Percentiles rank a stretch among this genome's conserved stretches.
Evolutionary conservation across 1,140 invertebrate genomes (phyloP).

Genomic region (Lucilia sericata): DNA sequence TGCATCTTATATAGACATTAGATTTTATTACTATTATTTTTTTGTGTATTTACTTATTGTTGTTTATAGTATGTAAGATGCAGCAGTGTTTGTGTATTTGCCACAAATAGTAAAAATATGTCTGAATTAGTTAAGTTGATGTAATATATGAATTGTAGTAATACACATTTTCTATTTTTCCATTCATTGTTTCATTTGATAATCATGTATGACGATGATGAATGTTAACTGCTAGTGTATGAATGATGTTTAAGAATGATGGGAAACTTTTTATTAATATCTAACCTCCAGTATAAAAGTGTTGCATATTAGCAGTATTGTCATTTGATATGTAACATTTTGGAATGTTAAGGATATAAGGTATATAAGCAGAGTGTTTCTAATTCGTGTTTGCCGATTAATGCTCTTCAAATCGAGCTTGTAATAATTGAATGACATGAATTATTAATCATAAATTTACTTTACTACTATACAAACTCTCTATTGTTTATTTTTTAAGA

Average conservation of each 20-base stretch:
- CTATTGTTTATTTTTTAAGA: neutral
- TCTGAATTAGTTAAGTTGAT: neutral
- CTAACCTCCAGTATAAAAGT: no score
- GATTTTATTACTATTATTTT: neutral
- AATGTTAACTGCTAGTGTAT: neutral
- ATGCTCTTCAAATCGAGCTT: no score
- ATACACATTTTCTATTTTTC: neutral
- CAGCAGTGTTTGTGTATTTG: neutral
- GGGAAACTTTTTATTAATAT: neutral
- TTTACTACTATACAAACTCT: neutral
- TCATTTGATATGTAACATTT: no score
- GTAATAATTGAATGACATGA: neutral
- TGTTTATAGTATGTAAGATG: neutral
- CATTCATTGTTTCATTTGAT: conserved; percentile 21
- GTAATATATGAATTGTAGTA: neutral
- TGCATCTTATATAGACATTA: neutral
- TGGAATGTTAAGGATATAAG: no score
- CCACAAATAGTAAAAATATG: neutral
- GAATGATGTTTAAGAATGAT: neutral
- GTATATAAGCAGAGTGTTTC: no score
- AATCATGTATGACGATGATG: neutral
- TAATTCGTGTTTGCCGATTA: no score
- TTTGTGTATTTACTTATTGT: neutral
- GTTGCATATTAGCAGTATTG: no score
- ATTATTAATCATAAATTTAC: neutral